Conservation (phyloP, 92 coral and sea anemone genomes). For the Bergia sp. region DNA sequence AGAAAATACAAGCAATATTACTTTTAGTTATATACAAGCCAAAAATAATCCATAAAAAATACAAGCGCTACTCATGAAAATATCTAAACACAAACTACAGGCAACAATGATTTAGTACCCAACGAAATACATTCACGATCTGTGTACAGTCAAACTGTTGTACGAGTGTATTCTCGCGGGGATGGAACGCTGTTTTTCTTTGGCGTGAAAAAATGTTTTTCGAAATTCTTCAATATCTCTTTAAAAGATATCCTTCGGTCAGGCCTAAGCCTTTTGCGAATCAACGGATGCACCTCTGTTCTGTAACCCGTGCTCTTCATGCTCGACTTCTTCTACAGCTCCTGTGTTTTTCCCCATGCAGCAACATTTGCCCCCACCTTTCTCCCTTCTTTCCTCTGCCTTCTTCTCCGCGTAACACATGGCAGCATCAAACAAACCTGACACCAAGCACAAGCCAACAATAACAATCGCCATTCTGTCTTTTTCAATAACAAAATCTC, state of each 20-base stretch:
- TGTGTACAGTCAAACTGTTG: no score
- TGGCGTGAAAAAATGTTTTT: no score
- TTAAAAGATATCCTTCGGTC: background rate
- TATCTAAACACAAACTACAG: no score
- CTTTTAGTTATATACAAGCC: no score
- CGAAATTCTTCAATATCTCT: no score
- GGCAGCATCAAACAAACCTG: constrained; percentile 17
- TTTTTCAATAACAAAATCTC: background rate
- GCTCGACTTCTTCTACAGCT: constrained; percentile 2
- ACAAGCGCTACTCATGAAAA: no score
- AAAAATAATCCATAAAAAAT: no score
- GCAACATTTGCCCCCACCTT: background rate
- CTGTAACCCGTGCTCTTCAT: background rate
- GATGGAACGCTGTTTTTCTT: no score
- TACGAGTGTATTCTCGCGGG: no score
- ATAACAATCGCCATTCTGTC: background rate
- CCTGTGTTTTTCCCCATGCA: constrained; percentile 13
- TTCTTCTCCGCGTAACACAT: constrained; percentile 4
- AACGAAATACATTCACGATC: no score
- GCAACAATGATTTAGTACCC: no score
- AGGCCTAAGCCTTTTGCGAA: background rate
- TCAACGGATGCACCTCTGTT: background rate
- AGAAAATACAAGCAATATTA: no score
- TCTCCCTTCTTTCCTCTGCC: background rate
- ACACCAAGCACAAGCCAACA: constrained; percentile 14